Percentiles rank a stretch among this genome's conserved stretches.
Evolutionary conservation across 2,113 vertebrate species (phyloP).

Genomic region (Crotalus tigris): DNA sequence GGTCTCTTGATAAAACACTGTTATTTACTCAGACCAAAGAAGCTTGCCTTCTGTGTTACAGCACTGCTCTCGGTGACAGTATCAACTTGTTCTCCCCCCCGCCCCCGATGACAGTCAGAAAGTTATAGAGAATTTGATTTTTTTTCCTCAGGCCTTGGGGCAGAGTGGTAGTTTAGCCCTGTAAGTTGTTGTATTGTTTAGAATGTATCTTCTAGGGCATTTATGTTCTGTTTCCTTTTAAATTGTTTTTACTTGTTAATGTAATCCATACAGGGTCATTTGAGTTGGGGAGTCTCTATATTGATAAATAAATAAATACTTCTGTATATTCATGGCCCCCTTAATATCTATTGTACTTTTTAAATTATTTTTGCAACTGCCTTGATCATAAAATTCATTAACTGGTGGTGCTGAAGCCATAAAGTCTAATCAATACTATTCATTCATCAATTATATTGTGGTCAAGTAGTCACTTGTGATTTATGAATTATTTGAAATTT

Average conservation of each 20-base stretch:
- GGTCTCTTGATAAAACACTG: neutral
- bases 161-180: neutral
- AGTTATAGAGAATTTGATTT: neutral
- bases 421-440: neutral
- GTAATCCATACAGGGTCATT: neutral
- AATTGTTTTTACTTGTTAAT: neutral
- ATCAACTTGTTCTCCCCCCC: neutral
- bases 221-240: neutral
- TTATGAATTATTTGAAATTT: neutral
- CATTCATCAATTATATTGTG: neutral
- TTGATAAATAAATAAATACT: neutral
- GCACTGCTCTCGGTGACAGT: neutral
- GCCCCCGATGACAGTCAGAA: neutral
- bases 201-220: neutral
- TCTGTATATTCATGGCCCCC: neutral
- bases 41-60: neutral
- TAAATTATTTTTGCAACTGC: neutral
- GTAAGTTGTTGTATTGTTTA: neutral
- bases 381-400: neutral
- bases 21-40: neutral
- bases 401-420: neutral
- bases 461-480: neutral
- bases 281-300: neutral
- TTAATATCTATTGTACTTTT: neutral
- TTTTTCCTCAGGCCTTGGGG: neutral